A percentile compares a stretch with the other conserved stretches of the same genome.
These are phyloP conservation scores for Sarcophaga caerulescens DNA, from an alignment of 2,888 invertebrate genomes.

Conservation along the genomic window DNA sequence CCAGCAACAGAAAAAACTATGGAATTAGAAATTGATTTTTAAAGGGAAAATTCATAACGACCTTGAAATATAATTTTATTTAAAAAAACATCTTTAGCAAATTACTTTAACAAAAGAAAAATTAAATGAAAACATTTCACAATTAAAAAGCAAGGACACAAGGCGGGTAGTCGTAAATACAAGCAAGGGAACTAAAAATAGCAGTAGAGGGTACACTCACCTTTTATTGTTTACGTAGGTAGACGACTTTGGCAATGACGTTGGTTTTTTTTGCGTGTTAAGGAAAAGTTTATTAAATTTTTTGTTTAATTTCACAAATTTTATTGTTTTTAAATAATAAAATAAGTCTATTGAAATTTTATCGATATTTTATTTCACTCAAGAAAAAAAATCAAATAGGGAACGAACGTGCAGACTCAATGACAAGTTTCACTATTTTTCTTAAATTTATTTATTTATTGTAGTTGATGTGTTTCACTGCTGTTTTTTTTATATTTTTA, in stretches of 20 bases:
- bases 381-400: too few relatives aligned
- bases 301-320: too few relatives aligned
- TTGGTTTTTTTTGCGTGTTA: too few relatives aligned
- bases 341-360: too few relatives aligned
- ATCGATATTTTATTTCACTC: too few relatives aligned
- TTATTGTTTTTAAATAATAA: too few relatives aligned
- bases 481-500: constrained; percentile 10
- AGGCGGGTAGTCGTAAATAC: not conserved
- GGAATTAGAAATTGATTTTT: not conserved
- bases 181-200: not conserved
- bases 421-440: too few relatives aligned
- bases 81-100: too few relatives aligned
- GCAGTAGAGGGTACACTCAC: not conserved
- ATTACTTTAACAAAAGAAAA: not conserved
- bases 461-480: not conserved
- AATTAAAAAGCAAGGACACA: not conserved
- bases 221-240: not conserved
- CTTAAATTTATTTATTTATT: too few relatives aligned
- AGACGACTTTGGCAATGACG: not conserved
- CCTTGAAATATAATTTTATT: too few relatives aligned
- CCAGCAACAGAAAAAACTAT: not conserved
- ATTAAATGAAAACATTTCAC: not conserved
- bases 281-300: too few relatives aligned
- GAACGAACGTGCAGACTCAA: too few relatives aligned
- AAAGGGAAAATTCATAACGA: not conserved